Conservation (phyloP, 2,888 invertebrate species). For the Tinea trinotella region DNA sequence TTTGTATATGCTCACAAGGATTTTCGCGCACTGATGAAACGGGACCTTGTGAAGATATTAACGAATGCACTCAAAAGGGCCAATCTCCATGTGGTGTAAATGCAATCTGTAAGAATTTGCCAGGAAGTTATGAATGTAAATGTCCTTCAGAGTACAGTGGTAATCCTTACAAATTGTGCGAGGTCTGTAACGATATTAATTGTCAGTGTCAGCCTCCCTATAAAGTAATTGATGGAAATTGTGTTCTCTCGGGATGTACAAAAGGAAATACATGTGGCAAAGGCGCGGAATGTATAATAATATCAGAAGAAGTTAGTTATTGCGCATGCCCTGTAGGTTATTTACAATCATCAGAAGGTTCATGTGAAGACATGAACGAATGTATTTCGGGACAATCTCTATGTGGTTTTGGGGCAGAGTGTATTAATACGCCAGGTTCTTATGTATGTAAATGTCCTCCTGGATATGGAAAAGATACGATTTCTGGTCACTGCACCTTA, state of each 20-base stretch:
- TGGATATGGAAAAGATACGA: slow-evolving; percentile 86
- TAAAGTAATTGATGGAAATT: slow-evolving; percentile 85
- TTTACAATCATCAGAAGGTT: slow-evolving; percentile 81
- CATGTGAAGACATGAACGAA: slow-evolving; percentile 90
- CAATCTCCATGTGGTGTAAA: slow-evolving; percentile 89
- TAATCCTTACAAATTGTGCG: slow-evolving; percentile 90
- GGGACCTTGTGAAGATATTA: slow-evolving; percentile 86
- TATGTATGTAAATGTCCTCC: slow-evolving; percentile 86
- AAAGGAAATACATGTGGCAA: slow-evolving; percentile 85
- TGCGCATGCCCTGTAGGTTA: slow-evolving; percentile 94
- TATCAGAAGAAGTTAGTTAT: slow-evolving; percentile 91
- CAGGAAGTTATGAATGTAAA: slow-evolving; percentile 94
- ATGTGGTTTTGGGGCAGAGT: slow-evolving; percentile 91
- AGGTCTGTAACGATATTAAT: slow-evolving; percentile 85
- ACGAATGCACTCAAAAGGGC: slow-evolving; percentile 85
- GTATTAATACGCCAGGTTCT: slow-evolving; percentile 84
- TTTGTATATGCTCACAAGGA: slow-evolving; percentile 91
- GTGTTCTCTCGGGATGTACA: slow-evolving; percentile 87
- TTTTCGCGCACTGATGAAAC: slow-evolving; percentile 83
- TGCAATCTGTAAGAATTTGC: slow-evolving; percentile 92
- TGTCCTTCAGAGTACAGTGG: slow-evolving; percentile 91
- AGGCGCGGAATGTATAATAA: slow-evolving; percentile 92
- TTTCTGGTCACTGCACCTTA: slow-evolving; percentile 85
- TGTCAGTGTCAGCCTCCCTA: slow-evolving; percentile 92
- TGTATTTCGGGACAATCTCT: slow-evolving; percentile 81